Percentiles rank a stretch among this genome's conserved stretches.
Evolutionary conservation across 2,888 invertebrate species (phyloP).

Genomic region (Dryococelus australis): DNA sequence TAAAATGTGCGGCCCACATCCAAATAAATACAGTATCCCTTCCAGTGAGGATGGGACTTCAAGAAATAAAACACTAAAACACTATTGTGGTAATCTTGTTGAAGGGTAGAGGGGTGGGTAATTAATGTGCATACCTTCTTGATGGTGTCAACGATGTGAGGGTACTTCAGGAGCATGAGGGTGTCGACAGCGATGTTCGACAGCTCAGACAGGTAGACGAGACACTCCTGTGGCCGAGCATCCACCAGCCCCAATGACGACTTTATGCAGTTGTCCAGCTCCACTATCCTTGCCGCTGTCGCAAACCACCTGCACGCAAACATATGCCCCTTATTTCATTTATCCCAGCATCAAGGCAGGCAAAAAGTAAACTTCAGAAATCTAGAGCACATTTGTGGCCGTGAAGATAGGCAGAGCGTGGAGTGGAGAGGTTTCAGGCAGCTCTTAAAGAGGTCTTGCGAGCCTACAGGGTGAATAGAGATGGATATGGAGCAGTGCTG

Average conservation of each 20-base stretch:
- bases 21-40: too few relatives aligned
- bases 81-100: too few relatives aligned
- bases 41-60: too few relatives aligned
- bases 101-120: too few relatives aligned
- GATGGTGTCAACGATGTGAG: constrained; percentile 78
- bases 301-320: constrained; percentile 63
- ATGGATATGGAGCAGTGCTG: too few relatives aligned
- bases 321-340: neutral
- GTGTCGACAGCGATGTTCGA: constrained; percentile 69
- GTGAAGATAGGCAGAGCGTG: neutral
- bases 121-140: constrained; percentile 61
- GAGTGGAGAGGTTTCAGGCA: neutral
- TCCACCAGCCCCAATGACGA: constrained; percentile 70
- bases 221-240: constrained; percentile 76
- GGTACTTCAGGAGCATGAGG: constrained; percentile 82
- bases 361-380: too few relatives aligned
- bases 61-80: too few relatives aligned
- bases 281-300: constrained; percentile 70
- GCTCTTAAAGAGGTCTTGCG: too few relatives aligned
- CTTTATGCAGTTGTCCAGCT: constrained; percentile 72
- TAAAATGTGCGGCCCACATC: too few relatives aligned
- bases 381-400: neutral
- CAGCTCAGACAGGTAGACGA: constrained; percentile 71
- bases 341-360: too few relatives aligned
- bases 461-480: too few relatives aligned